Percentiles rank a stretch among this genome's conserved stretches.
phyloP scores from a whole-genome alignment of 2,888 invertebrate genomes.

The Toxonevra muliebris region DNA sequence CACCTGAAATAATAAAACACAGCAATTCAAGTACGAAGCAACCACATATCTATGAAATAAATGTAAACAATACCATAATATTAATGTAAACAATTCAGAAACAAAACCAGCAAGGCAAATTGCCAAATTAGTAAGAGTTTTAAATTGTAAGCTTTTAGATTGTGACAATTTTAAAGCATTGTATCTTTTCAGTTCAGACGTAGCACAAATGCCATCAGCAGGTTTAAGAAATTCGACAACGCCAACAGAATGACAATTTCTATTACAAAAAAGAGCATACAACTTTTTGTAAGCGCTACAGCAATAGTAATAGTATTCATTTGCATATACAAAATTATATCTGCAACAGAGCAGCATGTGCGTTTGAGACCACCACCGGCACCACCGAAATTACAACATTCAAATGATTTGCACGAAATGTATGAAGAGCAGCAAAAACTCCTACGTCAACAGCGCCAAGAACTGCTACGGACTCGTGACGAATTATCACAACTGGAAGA shows the following conservation, averaged over 20 bases:
- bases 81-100: no score
- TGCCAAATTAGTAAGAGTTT: no score
- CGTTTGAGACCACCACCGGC: neutral
- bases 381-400: neutral
- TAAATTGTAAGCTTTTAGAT: no score
- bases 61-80: no score
- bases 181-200: neutral
- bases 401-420: slow-evolving; percentile 41
- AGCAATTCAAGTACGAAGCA: no score
- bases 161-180: no score
- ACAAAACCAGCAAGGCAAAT: no score
- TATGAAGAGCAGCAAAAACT: slow-evolving; percentile 47
- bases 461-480: slow-evolving; percentile 72
- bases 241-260: slow-evolving; percentile 45
- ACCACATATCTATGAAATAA: no score
- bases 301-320: slow-evolving; percentile 46
- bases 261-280: slow-evolving; percentile 52
- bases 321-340: slow-evolving; percentile 50
- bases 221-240: slow-evolving; percentile 7
- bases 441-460: slow-evolving; percentile 56
- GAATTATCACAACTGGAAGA: slow-evolving; percentile 76
- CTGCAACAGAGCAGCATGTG: slow-evolving; percentile 9
- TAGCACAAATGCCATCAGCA: slow-evolving; percentile 4
- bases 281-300: slow-evolving; percentile 46
- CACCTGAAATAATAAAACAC: no score